These are phyloP conservation scores for Calonectris borealis DNA, from an alignment of 2,113 vertebrate genomes.

Conservation along the genomic window DNA sequence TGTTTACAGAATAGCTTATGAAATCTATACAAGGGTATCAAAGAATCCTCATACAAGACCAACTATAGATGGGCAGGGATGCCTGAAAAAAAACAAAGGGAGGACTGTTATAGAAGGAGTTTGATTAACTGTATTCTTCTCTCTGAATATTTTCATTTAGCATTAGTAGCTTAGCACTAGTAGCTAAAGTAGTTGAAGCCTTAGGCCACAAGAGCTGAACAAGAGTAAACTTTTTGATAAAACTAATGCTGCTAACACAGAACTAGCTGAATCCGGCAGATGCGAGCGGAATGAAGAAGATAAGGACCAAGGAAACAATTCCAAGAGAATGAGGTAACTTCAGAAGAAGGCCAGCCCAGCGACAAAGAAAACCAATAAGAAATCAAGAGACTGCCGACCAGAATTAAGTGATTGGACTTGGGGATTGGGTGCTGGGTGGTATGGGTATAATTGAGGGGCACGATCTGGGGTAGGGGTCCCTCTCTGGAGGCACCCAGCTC, in stretches of 20 bases:
- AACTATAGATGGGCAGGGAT: neutral
- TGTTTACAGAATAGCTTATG: neutral
- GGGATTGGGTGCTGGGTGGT: too few species aligned
- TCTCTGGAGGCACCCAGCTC: neutral
- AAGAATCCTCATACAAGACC: neutral
- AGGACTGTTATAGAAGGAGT: neutral
- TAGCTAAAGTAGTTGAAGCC: neutral
- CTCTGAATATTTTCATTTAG: neutral
- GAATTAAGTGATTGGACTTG: too few species aligned
- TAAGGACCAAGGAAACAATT: too few species aligned
- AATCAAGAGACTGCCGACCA: too few species aligned
- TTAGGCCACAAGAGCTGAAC: neutral
- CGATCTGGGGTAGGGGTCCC: too few species aligned
- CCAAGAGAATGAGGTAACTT: too few species aligned
- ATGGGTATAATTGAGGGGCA: too few species aligned
- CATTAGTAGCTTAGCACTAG: neutral
- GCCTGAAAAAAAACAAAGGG: neutral
- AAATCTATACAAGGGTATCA: neutral
- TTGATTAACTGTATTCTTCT: neutral
- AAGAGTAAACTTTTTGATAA: neutral
- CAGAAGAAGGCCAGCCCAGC: too few species aligned
- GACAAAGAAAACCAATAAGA: too few species aligned
- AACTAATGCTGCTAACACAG: neutral
- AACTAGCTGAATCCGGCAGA: neutral
- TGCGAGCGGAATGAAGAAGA: neutral